Evolutionary conservation across 2,888 invertebrate species (phyloP).

Genomic region (Diadegma fenestrale): DNA sequence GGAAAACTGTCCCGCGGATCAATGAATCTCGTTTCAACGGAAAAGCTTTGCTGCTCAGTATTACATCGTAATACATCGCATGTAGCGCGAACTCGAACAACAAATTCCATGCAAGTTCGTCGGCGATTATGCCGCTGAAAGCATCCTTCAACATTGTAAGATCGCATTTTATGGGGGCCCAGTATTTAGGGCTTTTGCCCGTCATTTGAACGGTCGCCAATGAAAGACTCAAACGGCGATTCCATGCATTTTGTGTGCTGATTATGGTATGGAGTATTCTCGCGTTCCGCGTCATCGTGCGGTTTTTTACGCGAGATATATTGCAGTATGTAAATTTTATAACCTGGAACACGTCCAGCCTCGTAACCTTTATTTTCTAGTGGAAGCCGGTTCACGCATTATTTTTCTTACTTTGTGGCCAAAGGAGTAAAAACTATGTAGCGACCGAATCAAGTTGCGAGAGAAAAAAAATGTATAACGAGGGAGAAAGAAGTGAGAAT

Average conservation of each 20-base stretch:
- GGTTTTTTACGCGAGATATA: slow-evolving; percentile 3
- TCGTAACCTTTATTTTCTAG: slow-evolving; percentile 12
- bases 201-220: not conserved
- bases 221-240: not conserved
- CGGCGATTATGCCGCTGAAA: not conserved
- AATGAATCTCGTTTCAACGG: not conserved
- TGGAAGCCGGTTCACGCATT: not conserved
- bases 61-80: not conserved
- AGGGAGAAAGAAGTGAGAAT: slow-evolving; percentile 1
- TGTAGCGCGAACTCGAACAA: too few species aligned
- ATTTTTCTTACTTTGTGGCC: not conserved
- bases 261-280: not conserved
- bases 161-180: not conserved
- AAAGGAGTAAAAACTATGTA: slow-evolving; percentile 27
- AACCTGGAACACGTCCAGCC: slow-evolving; percentile 18
- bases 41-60: not conserved
- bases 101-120: not conserved
- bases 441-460: slow-evolving; percentile 15
- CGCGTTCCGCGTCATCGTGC: slow-evolving; percentile 9
- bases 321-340: slow-evolving; percentile 34
- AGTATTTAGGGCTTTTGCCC: not conserved
- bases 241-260: not conserved
- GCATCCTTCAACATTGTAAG: not conserved
- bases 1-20: not conserved
- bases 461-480: not conserved